These are phyloP conservation scores for Perizoma flavofasciatum DNA, from an alignment of 2,888 invertebrate species.

Conservation along the genomic window DNA sequence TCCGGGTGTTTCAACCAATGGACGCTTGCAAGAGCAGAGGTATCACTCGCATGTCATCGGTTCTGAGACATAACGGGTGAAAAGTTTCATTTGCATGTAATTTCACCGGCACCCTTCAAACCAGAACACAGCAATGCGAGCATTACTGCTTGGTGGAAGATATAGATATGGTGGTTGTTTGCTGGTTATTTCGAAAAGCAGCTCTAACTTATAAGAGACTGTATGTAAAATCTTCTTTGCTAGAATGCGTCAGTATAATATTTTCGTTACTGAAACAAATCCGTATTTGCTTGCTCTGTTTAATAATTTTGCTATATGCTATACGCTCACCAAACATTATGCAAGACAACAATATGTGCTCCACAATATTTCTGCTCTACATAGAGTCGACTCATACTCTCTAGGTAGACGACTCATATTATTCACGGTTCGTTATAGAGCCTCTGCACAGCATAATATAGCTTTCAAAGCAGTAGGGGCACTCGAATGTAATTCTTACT, in stretches of 20 bases:
- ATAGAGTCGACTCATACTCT: conserved; percentile 14
- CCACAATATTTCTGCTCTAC: conserved; percentile 16
- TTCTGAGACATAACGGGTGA: no score
- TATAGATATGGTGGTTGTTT: no score
- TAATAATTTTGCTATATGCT: conserved; percentile 15
- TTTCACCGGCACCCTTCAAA: no score
- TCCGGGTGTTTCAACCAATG: no score
- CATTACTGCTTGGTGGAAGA: no score
- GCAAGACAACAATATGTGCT: conserved; percentile 17
- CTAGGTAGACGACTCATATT: conserved; percentile 23
- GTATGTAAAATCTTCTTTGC: no score
- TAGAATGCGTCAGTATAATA: background rate
- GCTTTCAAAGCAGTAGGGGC: conserved; percentile 10
- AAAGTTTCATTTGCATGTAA: no score
- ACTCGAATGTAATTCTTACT: background rate
- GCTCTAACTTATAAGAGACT: no score
- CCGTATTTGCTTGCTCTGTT: conserved; percentile 8
- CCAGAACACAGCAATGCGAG: no score
- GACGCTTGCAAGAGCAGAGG: no score
- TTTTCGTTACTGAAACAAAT: conserved; percentile 7
- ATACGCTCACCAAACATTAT: conserved; percentile 10
- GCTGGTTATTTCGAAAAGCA: no score
- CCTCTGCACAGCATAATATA: conserved; percentile 10
- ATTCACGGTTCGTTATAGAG: conserved; percentile 30
- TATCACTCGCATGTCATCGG: no score